phyloP scores from a whole-genome alignment of 2,888 invertebrate species.

The Odontomyia ornata region DNA sequence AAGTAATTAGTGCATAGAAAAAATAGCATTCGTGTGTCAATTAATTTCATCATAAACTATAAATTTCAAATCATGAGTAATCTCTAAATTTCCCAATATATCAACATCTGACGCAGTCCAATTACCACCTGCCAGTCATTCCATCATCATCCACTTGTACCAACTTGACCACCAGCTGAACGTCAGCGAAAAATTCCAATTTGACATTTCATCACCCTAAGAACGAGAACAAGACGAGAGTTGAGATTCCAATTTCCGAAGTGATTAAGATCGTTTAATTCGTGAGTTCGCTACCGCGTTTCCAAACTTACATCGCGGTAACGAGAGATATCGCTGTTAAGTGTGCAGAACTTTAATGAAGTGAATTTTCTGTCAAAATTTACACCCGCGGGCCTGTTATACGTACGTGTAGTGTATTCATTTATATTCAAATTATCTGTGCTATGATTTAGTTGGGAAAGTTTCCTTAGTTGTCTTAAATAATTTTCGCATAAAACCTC shows the following conservation, averaged over 20 bases:
- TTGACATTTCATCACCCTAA: conserved; percentile 22
- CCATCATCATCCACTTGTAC: not conserved
- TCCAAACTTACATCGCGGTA: not conserved
- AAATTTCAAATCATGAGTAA: too few relatives aligned
- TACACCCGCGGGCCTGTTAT: not conserved
- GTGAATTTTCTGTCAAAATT: not conserved
- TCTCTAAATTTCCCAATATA: conserved; percentile 9
- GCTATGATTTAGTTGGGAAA: conserved; percentile 20
- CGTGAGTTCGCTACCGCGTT: not conserved
- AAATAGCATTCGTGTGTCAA: too few relatives aligned
- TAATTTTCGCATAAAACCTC: not conserved
- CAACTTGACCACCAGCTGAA: not conserved
- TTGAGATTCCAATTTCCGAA: not conserved
- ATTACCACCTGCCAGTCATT: conserved; percentile 3
- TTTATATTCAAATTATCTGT: not conserved
- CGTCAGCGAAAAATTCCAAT: conserved; percentile 15
- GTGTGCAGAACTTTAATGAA: not conserved
- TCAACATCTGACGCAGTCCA: not conserved
- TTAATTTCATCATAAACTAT: too few relatives aligned
- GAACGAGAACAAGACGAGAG: not conserved
- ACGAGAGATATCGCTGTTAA: not conserved
- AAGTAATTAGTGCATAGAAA: too few relatives aligned
- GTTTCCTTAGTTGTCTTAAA: not conserved
- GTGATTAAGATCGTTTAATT: not conserved
- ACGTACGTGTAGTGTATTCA: not conserved